Base-by-base conservation (phyloP, 2,888 invertebrate genomes). In the Dyspetes luteomarginatus region DNA sequence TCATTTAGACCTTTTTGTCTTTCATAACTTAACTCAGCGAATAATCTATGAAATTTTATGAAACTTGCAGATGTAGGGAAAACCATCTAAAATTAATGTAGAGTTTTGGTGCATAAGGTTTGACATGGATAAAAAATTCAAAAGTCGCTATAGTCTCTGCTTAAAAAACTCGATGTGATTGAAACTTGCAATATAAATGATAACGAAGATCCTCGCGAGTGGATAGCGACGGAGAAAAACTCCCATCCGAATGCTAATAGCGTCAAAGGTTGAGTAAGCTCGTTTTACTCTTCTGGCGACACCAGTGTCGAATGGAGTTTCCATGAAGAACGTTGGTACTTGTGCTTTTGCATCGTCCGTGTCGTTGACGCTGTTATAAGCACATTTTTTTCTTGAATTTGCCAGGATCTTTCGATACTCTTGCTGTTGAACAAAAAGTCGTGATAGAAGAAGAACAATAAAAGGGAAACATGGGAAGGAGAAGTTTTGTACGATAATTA, bases 221-320 rank as follows among this genome's bases (percentile, higher is more conserved):
- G 98, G 98, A 92, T 97, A 96, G 76, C 97, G 93, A 76, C 97
- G 94, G 60, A 97, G 93, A 91, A 97, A 96, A 17, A 96, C 94
- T 9, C 97, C 97, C 17, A 97, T 93, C 45, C 97, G 93, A 72
- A 97, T 94, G 56, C 97, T 97, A 69, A 97, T 93, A 22, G 95
- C 94, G 92, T 97, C 97, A 22, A 97, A 93, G 15, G 94, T 94
- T 48, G 95, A 95, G 88, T 96, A 96, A 5, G 96, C 97, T 83
- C 95, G 93, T 91, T 97, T 97, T 17, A 97, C 95, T 85, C 95
- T 93, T 82, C 95, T 93, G 0, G 97, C 94, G 52, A 97, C 95
- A 15, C 95, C 94, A 55, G 95, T 95, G 88, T 97, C 97, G 86
- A 95, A 95, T 4, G 97, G 96, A 84, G 95, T 95, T 85, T 96